Base-by-base conservation (phyloP, 2,113 vertebrate species). In the Charina bottae region DNA sequence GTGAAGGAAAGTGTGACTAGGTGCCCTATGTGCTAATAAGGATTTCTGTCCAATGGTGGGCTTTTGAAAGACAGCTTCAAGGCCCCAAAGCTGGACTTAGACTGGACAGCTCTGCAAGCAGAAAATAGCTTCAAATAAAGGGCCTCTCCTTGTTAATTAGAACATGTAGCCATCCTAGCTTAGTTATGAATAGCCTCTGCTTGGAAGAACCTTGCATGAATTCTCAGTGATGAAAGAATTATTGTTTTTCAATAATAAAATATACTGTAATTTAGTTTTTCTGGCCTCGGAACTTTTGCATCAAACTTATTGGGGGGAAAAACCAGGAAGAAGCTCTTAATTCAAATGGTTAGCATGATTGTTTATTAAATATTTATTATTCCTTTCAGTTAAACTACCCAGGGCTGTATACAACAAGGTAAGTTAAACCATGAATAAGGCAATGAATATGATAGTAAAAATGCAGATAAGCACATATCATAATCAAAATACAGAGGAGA, bases 181-280 rank as follows among this genome's bases (percentile, higher is more conserved):
- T 23, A 90, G 54, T 83, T 26, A 58, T 37, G 54, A 56, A 58
- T 58, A 58, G 54, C 24, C 23, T 83, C 37, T 90, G n/a, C 68
- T 58, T 24, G 26, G 68, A 78, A 33, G 56, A 83, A 90, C 56
- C 37, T 58, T 28, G 19, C 33, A 83, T 58, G 54, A 83, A 90
- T 90, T 58, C 54, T 13, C 68, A 68, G 23, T 46, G 68, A 56
- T 13, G 42, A 28, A 83, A 58, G 68, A 88, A 26, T 72, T 53
- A 72, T 89, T 72, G 13, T 58, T 87, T 89, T 58, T 54, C 68
- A 83, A 72, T 55, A 58, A 90, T 54, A 89, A 89, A 78, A 56
- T 56, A 55, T 26, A 58, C 23, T 58, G 54, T 42, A 42, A 83
- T 83, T 68, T 28, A 83, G 23, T 59, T 90, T 83, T 56, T 55